These are phyloP conservation scores for Biston betularia DNA, from an alignment of 2,888 invertebrate species.

Conservation along the genomic window DNA sequence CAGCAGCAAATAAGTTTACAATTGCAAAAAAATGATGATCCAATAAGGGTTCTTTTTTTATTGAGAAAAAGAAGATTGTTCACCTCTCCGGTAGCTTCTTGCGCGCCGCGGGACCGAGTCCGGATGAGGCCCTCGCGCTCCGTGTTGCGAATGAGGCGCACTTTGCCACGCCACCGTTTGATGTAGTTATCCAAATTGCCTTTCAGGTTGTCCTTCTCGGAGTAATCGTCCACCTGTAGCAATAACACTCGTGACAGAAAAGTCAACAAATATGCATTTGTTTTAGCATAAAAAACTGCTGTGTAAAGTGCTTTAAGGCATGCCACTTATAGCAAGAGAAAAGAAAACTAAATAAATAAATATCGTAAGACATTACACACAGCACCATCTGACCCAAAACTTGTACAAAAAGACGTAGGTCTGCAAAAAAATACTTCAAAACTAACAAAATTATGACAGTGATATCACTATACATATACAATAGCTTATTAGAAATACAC, in stretches of 20 bases:
- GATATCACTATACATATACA: too few relatives aligned
- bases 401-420: too few relatives aligned
- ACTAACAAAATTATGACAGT: too few relatives aligned
- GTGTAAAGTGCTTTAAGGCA: background rate
- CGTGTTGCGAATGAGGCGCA: conserved; percentile 94
- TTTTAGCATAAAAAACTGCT: background rate
- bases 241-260: background rate
- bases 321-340: too few relatives aligned
- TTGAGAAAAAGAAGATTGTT: background rate
- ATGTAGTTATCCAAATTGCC: conserved; percentile 94
- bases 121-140: conserved; percentile 97
- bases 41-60: background rate
- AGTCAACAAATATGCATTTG: background rate
- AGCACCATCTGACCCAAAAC: too few relatives aligned
- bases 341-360: too few relatives aligned
- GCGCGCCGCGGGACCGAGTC: conserved; percentile 96
- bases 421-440: too few relatives aligned
- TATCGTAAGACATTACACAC: too few relatives aligned
- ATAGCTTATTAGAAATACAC: too few relatives aligned
- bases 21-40: too few relatives aligned
- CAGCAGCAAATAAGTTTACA: too few relatives aligned
- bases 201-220: conserved; percentile 95
- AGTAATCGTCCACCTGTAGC: conserved; percentile 91
- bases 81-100: conserved; percentile 95
- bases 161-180: conserved; percentile 94